Conservation (phyloP, 2,113 vertebrate species). For the Thamnophis sirtalis region DNA sequence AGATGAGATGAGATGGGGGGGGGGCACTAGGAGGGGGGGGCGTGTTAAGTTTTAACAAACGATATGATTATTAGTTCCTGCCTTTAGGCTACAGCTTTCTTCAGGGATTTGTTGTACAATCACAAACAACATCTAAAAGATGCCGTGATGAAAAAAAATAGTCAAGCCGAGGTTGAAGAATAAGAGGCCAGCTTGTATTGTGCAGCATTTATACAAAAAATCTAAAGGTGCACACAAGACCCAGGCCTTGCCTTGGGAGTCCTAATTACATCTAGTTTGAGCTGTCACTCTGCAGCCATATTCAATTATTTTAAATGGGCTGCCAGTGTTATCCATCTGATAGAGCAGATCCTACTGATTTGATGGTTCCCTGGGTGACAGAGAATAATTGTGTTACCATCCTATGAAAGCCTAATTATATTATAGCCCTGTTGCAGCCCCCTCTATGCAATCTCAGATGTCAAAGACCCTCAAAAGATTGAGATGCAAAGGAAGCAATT, state of each 20-base stretch:
- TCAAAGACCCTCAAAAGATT: conserved; percentile 8
- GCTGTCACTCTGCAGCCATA: conserved; percentile 5
- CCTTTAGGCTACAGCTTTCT: conserved; percentile 20
- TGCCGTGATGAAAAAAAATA: neutral
- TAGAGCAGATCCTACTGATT: neutral
- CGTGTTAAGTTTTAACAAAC: neutral
- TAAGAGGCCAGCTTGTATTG: conserved; percentile 5
- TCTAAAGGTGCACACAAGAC: neutral
- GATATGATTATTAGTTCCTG: conserved; percentile 21
- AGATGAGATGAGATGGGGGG: neutral
- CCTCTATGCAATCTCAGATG: neutral
- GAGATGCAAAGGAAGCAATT: conserved; percentile 14
- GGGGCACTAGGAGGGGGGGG: neutral
- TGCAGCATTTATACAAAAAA: conserved; percentile 12
- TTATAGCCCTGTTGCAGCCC: conserved; percentile 2
- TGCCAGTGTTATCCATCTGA: conserved; percentile 6
- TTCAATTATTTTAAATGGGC: conserved; percentile 15
- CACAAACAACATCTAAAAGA: neutral
- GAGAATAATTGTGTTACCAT: neutral
- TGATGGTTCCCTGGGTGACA: neutral
- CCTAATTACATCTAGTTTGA: conserved; percentile 27
- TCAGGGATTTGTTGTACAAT: conserved; percentile 20
- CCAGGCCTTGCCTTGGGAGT: neutral
- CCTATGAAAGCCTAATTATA: neutral
- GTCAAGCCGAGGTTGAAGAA: neutral